Percentiles rank a stretch among this genome's conserved stretches.
phyloP scores from a whole-genome alignment of 2,797 vertebrate genomes.

The Manis crassicaudata region DNA sequence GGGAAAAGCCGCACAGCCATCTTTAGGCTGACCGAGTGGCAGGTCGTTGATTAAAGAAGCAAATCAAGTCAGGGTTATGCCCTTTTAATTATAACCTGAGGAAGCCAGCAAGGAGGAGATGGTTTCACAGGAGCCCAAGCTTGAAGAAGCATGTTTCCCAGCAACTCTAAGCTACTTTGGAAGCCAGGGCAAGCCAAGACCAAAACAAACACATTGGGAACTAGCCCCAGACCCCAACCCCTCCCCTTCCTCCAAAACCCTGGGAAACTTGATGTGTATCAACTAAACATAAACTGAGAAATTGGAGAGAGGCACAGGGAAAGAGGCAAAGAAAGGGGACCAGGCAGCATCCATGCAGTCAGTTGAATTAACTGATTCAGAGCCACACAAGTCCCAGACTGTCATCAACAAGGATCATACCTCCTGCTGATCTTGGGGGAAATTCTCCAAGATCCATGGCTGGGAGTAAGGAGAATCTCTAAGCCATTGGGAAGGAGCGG shows the following conservation, averaged over 20 bases:
- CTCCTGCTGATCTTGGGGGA: conserved; percentile 81
- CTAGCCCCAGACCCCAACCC: conserved; percentile 27
- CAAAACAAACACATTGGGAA: background rate
- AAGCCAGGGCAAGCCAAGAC: conserved; percentile 35
- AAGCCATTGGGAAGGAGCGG: conserved; percentile 75
- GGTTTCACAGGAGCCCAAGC: background rate
- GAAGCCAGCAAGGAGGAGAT: background rate
- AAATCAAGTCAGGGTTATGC: conserved; percentile 36
- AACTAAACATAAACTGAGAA: conserved; percentile 61
- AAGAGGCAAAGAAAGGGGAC: background rate
- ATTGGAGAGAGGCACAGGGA: conserved; percentile 17
- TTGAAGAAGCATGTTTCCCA: background rate
- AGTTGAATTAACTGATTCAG: conserved; percentile 62
- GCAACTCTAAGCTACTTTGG: background rate
- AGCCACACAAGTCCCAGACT: conserved; percentile 55
- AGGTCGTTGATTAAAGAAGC: conserved; percentile 48
- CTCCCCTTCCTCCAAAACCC: conserved; percentile 33
- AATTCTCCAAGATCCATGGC: conserved; percentile 80
- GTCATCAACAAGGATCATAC: conserved; percentile 79
- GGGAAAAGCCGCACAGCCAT: conserved; percentile 54
- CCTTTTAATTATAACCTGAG: background rate
- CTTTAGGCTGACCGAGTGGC: conserved; percentile 43
- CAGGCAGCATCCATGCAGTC: conserved; percentile 81
- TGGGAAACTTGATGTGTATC: conserved; percentile 57
- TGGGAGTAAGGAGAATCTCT: conserved; percentile 71